These are phyloP conservation scores for Ahaetulla prasina DNA, from an alignment of 2,113 vertebrate genomes.

Conservation along the genomic window DNA sequence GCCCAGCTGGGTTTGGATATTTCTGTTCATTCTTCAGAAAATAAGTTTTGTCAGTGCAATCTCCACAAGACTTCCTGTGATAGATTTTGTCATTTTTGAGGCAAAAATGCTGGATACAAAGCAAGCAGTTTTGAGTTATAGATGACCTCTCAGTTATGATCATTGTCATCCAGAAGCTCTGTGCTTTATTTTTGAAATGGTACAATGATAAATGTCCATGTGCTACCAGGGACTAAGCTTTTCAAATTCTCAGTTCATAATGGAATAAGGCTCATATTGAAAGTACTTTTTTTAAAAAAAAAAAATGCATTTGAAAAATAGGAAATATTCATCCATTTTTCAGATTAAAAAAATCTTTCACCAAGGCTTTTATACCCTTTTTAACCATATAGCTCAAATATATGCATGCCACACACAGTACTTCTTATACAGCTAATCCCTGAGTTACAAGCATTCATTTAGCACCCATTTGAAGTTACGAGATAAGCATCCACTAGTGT, in stretches of 20 bases:
- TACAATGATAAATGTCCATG: background rate
- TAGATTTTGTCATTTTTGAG: background rate
- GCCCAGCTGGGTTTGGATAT: background rate
- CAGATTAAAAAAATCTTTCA: conserved; percentile 40
- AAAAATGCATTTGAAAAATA: conserved; percentile 19
- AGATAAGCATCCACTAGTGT: too few species aligned
- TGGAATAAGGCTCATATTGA: background rate
- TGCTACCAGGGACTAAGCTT: conserved; percentile 1
- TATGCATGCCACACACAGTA: background rate
- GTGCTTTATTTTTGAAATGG: conserved; percentile 2
- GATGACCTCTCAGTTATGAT: conserved; percentile 15
- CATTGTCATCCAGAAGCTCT: background rate
- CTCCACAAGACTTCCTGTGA: background rate
- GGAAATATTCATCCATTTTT: conserved; percentile 37
- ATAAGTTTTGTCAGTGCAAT: background rate
- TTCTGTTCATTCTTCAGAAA: background rate
- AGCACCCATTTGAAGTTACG: too few species aligned
- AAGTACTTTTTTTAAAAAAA: background rate
- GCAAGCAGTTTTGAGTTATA: background rate
- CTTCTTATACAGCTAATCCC: background rate
- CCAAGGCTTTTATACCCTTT: conserved; percentile 13
- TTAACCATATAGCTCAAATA: conserved; percentile 32
- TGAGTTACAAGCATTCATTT: too few species aligned
- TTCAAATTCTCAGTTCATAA: conserved; percentile 19
- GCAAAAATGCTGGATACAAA: background rate